A percentile compares a stretch with the other conserved stretches of the same genome.
Evolutionary conservation across 2,888 invertebrate species (phyloP).

Genomic region (Rotaria sp.): DNA sequence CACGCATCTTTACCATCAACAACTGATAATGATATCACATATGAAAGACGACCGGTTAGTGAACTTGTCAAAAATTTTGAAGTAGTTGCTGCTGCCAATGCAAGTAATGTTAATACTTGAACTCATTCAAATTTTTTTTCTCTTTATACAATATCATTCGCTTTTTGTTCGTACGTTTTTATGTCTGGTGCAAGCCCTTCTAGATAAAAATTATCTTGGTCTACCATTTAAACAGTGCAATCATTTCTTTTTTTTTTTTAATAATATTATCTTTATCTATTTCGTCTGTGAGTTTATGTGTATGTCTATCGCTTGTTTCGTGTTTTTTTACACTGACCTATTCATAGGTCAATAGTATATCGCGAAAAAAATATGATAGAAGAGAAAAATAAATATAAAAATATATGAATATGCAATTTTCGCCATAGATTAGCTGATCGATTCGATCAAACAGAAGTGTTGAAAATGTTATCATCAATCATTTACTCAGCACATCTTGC

Average conservation of each 20-base stretch:
- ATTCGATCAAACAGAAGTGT: not conserved
- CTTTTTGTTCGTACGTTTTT: not conserved
- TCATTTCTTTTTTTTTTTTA: not conserved
- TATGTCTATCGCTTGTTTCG: not conserved
- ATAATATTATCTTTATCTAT: not conserved
- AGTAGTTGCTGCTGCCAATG: not conserved
- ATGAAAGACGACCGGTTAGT: conserved; percentile 27
- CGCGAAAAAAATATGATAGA: not conserved
- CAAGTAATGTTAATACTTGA: not conserved
- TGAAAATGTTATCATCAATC: not conserved
- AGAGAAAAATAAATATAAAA: not conserved
- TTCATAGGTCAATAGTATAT: not conserved
- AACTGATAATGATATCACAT: not conserved
- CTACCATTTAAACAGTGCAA: conserved; percentile 3
- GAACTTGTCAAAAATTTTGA: conserved; percentile 30
- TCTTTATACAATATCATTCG: not conserved
- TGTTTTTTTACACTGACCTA: not conserved
- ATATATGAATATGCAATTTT: not conserved
- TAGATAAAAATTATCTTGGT: conserved; percentile 2
- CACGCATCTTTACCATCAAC: not conserved
- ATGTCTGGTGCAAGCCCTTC: conserved; percentile 5
- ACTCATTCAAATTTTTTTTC: not conserved
- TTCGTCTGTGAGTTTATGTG: not conserved
- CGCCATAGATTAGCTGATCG: not conserved
- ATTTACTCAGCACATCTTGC: not conserved